A percentile compares a stretch with the other conserved stretches of the same genome.
These are phyloP conservation scores for Gorsachius magnificus DNA, from an alignment of 2,797 vertebrate species.

Conservation along the genomic window DNA sequence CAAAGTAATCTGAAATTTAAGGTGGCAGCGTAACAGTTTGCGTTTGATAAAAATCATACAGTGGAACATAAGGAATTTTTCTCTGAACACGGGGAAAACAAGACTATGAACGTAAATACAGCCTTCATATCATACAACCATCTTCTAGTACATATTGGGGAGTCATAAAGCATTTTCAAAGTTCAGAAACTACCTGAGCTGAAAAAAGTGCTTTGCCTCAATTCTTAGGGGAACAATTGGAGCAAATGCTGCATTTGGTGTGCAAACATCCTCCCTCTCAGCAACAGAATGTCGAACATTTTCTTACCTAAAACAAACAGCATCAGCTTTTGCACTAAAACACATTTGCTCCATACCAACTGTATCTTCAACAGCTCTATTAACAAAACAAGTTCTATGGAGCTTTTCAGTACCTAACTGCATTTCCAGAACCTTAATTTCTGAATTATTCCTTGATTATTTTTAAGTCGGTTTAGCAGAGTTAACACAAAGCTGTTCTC, in stretches of 20 bases:
- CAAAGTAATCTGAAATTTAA: background rate
- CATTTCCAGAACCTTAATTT: background rate
- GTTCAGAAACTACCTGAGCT: background rate
- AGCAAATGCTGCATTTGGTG: background rate
- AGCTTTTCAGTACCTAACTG: background rate
- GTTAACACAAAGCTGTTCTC: background rate
- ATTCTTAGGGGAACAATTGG: background rate
- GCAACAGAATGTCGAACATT: background rate
- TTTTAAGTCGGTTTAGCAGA: background rate
- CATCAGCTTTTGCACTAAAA: background rate
- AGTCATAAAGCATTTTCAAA: background rate
- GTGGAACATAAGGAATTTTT: background rate
- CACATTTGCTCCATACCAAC: background rate
- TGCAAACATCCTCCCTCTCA: background rate
- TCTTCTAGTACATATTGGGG: background rate
- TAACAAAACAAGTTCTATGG: background rate
- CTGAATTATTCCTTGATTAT: background rate
- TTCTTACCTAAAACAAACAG: background rate
- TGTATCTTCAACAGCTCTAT: background rate
- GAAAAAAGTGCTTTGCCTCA: slow-evolving; percentile 3
- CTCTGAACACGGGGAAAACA: background rate
- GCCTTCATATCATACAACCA: background rate
- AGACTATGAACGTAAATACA: background rate
- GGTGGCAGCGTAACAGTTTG: background rate
- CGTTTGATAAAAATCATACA: background rate